phyloP scores from a whole-genome alignment of 2,113 vertebrate genomes.

The Oceanodroma tethys region DNA sequence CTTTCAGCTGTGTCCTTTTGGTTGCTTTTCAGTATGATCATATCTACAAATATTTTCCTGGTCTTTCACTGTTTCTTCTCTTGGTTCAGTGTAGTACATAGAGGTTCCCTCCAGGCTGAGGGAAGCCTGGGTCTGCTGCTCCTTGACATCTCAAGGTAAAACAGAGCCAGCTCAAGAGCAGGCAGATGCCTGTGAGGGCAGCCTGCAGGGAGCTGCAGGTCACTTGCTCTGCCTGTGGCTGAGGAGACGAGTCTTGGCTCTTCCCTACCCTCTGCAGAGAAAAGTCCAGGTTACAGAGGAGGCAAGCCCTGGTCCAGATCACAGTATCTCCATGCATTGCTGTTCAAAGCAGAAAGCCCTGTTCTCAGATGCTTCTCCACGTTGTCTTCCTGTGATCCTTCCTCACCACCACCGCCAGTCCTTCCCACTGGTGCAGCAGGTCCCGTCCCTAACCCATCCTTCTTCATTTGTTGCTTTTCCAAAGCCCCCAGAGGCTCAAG shows the following conservation, averaged over 20 bases:
- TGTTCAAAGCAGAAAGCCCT: neutral
- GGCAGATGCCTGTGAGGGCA: neutral
- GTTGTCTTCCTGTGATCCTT: neutral
- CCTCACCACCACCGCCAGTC: neutral
- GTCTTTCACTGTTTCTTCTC: neutral
- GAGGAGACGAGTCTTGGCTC: neutral
- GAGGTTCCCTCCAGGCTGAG: neutral
- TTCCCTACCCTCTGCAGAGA: neutral
- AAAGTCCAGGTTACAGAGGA: neutral
- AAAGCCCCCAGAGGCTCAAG: neutral
- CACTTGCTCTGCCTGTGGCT: neutral
- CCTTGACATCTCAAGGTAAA: neutral
- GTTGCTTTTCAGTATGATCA: neutral
- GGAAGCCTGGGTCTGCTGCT: neutral
- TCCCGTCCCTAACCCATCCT: neutral
- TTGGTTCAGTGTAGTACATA: neutral
- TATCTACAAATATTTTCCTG: neutral
- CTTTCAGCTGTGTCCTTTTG: neutral
- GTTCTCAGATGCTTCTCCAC: neutral
- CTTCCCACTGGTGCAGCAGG: neutral
- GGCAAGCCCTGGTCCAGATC: neutral
- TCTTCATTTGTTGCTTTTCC: neutral
- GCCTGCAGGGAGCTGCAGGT: neutral
- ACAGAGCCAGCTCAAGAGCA: neutral
- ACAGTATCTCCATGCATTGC: rapidly evolving